Base-by-base conservation (phyloP, 2,888 invertebrate genomes). In the Furcula furcula region DNA sequence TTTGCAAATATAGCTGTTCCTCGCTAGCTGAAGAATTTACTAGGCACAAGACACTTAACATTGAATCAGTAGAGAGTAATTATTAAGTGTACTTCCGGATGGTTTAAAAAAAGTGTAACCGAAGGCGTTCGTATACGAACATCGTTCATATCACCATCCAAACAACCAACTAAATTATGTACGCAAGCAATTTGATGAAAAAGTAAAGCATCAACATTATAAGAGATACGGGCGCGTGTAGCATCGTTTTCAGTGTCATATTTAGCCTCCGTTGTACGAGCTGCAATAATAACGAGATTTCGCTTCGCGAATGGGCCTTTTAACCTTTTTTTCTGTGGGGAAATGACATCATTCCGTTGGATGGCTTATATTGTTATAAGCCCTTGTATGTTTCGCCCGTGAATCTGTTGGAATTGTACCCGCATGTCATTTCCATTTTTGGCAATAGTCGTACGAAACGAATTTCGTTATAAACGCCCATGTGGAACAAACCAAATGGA, bases 281-380 rank as follows among this genome's bases (percentile, higher is more conserved):
- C 59, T 62, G 62, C 61, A 49, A 57, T 63, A 64, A 65, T 64
- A 69, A 65, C 64, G 65, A 62, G 68, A 55, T 56, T 64, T 59
- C 62, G 65, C 63, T 57, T 60, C 48, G 61, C 52, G 56, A 65
- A 69, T 65, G 55, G 60, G 54, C 71, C 64, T 65, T 68, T 69
- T 65, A 68, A 67, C 65, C 65, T 67, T 71, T 67, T 61, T 67
- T 63, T 58, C 54, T 44, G 51, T 4, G 48, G 48, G 64, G 55
- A 63, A 73, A 74, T 66, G 69, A 65, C 65, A 63, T 68, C 70
- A 65, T 70, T 71, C 61, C 59, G 55, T 53, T 51, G 57, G 55
- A 59, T 59, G 57, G 57, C 65, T 62, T 62, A 65, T 66, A 68
- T 70, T 70, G 67, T 71, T 67, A 69, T 70, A 65, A 66, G 63